phyloP scores from a whole-genome alignment of 2,113 vertebrate species.

The Syngnathus floridae region DNA sequence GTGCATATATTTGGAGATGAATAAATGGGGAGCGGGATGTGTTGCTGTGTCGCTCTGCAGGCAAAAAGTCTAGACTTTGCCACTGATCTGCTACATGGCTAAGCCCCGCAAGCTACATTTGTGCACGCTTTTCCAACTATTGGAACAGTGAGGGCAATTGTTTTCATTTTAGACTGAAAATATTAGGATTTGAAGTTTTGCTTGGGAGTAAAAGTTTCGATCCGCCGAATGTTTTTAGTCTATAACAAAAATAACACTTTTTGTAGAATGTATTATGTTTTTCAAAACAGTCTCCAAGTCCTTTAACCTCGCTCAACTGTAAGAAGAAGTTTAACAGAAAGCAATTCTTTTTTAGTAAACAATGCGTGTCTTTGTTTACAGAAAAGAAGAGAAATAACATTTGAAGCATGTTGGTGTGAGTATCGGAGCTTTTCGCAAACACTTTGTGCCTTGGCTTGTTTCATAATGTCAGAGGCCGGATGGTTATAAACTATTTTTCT shows the following conservation, averaged over 20 bases:
- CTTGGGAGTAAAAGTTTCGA: too few relatives aligned
- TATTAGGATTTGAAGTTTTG: too few relatives aligned
- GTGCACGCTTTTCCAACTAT: background rate
- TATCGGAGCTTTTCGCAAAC: slow-evolving; percentile 15
- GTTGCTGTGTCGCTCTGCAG: slow-evolving; percentile 18
- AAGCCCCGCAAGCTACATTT: slow-evolving; percentile 6
- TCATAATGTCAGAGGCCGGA: slow-evolving; percentile 30
- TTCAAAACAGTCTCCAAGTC: background rate
- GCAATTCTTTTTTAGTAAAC: background rate
- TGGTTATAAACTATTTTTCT: slow-evolving; percentile 30
- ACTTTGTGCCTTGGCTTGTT: slow-evolving; percentile 2
- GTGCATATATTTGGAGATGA: slow-evolving; percentile 14
- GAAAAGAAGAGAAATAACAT: slow-evolving; percentile 5
- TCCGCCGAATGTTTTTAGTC: background rate
- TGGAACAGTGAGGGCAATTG: too few relatives aligned
- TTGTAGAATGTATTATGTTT: background rate
- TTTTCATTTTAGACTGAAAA: too few relatives aligned
- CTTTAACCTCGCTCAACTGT: background rate
- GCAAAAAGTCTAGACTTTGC: slow-evolving; percentile 28
- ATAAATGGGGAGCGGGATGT: background rate
- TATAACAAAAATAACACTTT: background rate
- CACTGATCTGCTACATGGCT: slow-evolving; percentile 12
- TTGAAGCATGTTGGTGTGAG: slow-evolving; percentile 16
- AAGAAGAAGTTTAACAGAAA: background rate
- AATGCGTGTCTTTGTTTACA: slow-evolving; percentile 6